phyloP scores from a whole-genome alignment of 2,113 vertebrate genomes.

The Siniperca chuatsi region DNA sequence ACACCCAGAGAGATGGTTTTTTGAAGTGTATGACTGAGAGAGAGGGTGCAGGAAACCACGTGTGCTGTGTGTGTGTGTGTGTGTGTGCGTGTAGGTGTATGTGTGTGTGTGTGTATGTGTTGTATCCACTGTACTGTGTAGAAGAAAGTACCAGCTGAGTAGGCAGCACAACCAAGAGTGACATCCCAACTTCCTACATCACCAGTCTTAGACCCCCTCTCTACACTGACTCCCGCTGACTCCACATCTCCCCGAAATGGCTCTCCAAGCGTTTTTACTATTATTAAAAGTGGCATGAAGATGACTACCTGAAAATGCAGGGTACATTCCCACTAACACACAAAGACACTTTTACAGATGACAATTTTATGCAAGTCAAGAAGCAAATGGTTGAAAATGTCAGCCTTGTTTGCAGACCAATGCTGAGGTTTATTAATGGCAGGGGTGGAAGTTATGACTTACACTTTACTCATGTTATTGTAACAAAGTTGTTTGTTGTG shows the following conservation, averaged over 20 bases:
- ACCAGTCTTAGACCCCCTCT: slow-evolving; percentile 26
- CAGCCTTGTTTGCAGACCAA: slow-evolving; percentile 18
- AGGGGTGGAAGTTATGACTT: background rate
- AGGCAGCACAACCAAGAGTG: slow-evolving; percentile 73
- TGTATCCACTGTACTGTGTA: slow-evolving; percentile 54
- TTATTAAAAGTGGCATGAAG: slow-evolving; percentile 69
- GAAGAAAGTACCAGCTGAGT: slow-evolving; percentile 69
- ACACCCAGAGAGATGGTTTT: slow-evolving; percentile 56
- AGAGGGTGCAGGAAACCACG: slow-evolving; percentile 4
- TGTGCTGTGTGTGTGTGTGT: slow-evolving; percentile 26
- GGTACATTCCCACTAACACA: slow-evolving; percentile 35
- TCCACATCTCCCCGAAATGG: slow-evolving; percentile 64
- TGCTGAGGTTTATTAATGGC: background rate
- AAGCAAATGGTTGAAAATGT: slow-evolving; percentile 23
- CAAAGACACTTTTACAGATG: slow-evolving; percentile 40
- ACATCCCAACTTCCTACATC: slow-evolving; percentile 68
- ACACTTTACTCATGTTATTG: background rate
- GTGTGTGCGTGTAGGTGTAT: slow-evolving; percentile 22
- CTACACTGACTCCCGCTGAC: slow-evolving; percentile 46
- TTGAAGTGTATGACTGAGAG: slow-evolving; percentile 59
- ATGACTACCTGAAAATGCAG: slow-evolving; percentile 57
- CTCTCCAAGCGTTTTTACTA: slow-evolving; percentile 52
- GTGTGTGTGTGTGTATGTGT: slow-evolving; percentile 25
- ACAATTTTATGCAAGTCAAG: slow-evolving; percentile 31
- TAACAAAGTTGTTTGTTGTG: background rate